Evolutionary conservation across 2,113 vertebrate genomes (phyloP).

Genomic region (Cynocephalus volans): DNA sequence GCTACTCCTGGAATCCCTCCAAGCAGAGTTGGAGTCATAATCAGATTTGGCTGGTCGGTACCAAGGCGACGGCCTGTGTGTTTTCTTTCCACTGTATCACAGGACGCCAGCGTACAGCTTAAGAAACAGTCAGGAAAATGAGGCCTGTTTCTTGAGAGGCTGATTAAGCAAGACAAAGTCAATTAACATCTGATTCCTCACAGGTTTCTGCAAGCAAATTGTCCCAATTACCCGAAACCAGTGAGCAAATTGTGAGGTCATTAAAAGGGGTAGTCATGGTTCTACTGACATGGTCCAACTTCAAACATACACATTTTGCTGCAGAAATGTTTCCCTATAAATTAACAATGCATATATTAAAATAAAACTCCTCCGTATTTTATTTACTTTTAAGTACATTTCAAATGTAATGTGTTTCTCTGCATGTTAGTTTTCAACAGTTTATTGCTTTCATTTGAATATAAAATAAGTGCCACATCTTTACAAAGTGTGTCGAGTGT

Average conservation of each 20-base stretch:
- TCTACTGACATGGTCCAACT: slow-evolving; percentile 52
- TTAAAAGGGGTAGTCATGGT: slow-evolving; percentile 85
- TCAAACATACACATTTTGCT: neutral
- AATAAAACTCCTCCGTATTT: neutral
- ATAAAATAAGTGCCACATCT: slow-evolving; percentile 57
- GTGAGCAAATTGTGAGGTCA: slow-evolving; percentile 89
- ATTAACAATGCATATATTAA: neutral
- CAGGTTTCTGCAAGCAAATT: slow-evolving; percentile 88
- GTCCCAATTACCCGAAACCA: slow-evolving; percentile 88
- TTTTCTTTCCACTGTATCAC: slow-evolving; percentile 80
- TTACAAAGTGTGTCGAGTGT: slow-evolving; percentile 45
- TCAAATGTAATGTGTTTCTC: neutral
- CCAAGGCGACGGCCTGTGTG: slow-evolving; percentile 53
- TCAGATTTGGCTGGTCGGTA: slow-evolving; percentile 54
- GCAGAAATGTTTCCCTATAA: no score
- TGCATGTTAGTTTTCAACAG: neutral
- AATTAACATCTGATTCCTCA: slow-evolving; percentile 88
- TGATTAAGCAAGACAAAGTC: slow-evolving; percentile 90
- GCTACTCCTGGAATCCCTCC: slow-evolving; percentile 74
- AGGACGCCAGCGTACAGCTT: slow-evolving; percentile 71
- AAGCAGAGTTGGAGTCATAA: slow-evolving; percentile 60
- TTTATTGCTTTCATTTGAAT: slow-evolving; percentile 29
- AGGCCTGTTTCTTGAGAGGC: slow-evolving; percentile 76
- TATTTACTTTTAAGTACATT: neutral
- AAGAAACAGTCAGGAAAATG: slow-evolving; percentile 76